Percentiles rank a stretch among this genome's conserved stretches.
These are phyloP conservation scores for Zosterops japonicus DNA, from an alignment of 2,113 vertebrate species.

Conservation along the genomic window DNA sequence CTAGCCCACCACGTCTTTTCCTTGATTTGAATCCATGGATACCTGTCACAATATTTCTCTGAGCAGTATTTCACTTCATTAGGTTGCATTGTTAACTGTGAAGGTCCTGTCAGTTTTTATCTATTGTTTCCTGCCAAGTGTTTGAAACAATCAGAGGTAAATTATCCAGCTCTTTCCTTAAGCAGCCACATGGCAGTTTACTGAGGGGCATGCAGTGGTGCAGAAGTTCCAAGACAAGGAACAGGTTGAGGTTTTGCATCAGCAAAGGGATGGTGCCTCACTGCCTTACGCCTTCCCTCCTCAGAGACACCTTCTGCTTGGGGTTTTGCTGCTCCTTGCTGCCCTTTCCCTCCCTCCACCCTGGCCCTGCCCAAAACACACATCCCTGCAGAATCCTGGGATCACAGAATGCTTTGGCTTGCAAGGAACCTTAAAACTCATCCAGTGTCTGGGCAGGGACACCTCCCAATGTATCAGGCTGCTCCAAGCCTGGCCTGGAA, in stretches of 20 bases:
- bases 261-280: not conserved
- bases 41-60: constrained; percentile 41
- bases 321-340: not conserved
- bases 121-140: constrained; percentile 52
- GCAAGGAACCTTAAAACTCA: not conserved
- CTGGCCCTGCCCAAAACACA: not conserved
- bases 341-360: not conserved
- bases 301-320: not conserved
- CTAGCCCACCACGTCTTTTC: not conserved
- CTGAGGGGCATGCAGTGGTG: not conserved
- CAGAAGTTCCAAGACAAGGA: not conserved
- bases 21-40: not conserved
- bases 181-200: not conserved
- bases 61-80: constrained; percentile 36
- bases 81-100: constrained; percentile 40
- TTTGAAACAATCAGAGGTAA: constrained; percentile 18
- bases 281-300: not conserved
- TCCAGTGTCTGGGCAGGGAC: not conserved
- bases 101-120: constrained; percentile 48
- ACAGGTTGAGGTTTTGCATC: not conserved
- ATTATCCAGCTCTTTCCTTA: constrained; percentile 6
- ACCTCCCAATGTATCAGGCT: not conserved
- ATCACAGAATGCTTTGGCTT: not conserved
- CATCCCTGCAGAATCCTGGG: not conserved
- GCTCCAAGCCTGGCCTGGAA: not conserved